Percentiles rank a stretch among this genome's conserved stretches.
Evolutionary conservation across 2,888 invertebrate species (phyloP).

Genomic region (Argynnis bischoffii): DNA sequence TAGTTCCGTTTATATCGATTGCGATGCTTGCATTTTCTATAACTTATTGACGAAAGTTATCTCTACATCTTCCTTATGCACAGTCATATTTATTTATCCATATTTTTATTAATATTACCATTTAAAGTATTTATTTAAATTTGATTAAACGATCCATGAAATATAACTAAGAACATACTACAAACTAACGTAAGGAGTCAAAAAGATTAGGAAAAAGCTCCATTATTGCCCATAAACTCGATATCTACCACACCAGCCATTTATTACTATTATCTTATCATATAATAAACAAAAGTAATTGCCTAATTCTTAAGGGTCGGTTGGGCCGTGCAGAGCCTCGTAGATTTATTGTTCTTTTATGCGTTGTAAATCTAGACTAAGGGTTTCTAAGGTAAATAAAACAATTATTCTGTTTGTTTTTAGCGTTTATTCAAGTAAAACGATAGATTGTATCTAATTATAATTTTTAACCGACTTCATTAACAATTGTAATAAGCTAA

Average conservation of each 20-base stretch:
- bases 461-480: conserved; percentile 19
- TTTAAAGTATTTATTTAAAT: not conserved
- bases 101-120: conserved; percentile 7
- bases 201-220: conserved; percentile 25
- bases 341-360: conserved; percentile 62
- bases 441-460: conserved; percentile 11
- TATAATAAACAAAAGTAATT: conserved; percentile 71
- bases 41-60: conserved; percentile 23
- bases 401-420: conserved; percentile 46
- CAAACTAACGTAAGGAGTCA: conserved; percentile 3
- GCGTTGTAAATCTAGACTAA: conserved; percentile 51
- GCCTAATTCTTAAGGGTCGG: conserved; percentile 69
- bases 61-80: conserved; percentile 14
- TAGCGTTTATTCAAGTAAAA: conserved; percentile 46
- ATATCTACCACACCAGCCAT: conserved; percentile 42
- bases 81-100: conserved; percentile 17
- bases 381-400: conserved; percentile 50
- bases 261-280: conserved; percentile 59
- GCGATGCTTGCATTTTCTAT: conserved; percentile 32
- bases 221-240: conserved; percentile 33
- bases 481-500: too few species aligned
- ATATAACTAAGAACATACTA: too few species aligned
- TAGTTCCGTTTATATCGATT: conserved; percentile 55
- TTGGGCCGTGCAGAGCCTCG: conserved; percentile 54
- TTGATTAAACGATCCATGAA: not conserved